These are phyloP conservation scores for Drosophila robusta DNA, from an alignment of 2,888 invertebrate species.

Conservation along the genomic window DNA sequence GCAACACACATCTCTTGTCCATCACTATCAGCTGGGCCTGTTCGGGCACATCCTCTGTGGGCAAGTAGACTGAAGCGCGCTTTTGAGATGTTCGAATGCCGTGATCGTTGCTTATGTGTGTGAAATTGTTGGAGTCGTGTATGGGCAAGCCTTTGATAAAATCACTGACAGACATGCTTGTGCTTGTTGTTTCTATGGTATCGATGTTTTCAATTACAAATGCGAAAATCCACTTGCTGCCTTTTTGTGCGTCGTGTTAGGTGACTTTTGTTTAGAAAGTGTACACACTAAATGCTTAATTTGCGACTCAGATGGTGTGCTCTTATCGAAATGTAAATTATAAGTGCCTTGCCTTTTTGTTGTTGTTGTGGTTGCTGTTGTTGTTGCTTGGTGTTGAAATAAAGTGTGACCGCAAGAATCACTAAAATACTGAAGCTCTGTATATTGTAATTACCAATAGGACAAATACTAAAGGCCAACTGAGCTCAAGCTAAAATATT, in stretches of 20 bases:
- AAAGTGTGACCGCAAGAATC: conserved; percentile 32
- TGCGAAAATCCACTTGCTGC: background rate
- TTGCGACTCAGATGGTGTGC: conserved; percentile 10
- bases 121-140: conserved; percentile 95
- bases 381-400: conserved; percentile 25
- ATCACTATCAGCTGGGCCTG: conserved; percentile 97
- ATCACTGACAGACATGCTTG: conserved; percentile 90
- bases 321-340: conserved; percentile 10
- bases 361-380: conserved; percentile 31
- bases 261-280: background rate
- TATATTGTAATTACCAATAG: background rate
- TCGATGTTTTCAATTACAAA: conserved; percentile 21
- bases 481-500: background rate
- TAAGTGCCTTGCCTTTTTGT: conserved; percentile 21
- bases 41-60: conserved; percentile 91
- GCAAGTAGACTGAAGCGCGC: conserved; percentile 95
- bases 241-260: conserved; percentile 26
- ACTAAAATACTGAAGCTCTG: background rate
- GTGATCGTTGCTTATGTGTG: conserved; percentile 94
- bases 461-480: background rate
- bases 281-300: background rate
- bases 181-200: conserved; percentile 16
- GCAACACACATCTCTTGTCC: conserved; percentile 96
- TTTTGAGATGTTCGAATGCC: conserved; percentile 93
- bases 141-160: conserved; percentile 96